Percentiles rank a stretch among this genome's conserved stretches.
phyloP scores from a whole-genome alignment of 2,113 vertebrate genomes.

The Micronycteris hirsuta region DNA sequence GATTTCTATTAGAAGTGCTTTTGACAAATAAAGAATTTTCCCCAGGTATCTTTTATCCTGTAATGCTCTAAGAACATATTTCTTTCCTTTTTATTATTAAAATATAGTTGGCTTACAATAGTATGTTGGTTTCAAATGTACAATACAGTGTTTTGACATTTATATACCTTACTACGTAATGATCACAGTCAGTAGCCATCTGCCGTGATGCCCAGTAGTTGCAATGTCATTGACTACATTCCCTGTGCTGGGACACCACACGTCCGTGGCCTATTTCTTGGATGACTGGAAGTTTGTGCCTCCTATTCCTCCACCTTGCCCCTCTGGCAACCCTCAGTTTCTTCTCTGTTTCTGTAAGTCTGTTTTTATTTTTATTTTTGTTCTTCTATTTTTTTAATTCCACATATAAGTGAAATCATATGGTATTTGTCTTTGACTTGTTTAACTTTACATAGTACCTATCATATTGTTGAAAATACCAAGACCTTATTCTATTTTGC shows the following conservation, averaged over 20 bases:
- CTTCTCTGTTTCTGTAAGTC: not conserved
- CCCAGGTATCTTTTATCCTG: not conserved
- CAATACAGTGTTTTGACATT: not conserved
- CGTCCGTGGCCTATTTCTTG: not conserved
- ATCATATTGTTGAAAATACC: not conserved
- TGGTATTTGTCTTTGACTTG: not conserved
- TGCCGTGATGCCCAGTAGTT: not conserved
- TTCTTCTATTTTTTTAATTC: not conserved
- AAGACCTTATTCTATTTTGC: not conserved
- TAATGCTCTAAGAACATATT: not conserved
- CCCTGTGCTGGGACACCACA: not conserved
- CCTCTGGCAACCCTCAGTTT: not conserved
- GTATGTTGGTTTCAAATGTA: not conserved
- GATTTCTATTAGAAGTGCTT: not conserved
- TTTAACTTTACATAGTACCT: not conserved
- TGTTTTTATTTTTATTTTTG: not conserved
- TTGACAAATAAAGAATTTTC: not conserved
- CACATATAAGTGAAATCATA: not conserved
- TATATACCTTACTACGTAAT: not conserved
- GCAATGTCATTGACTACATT: not conserved
- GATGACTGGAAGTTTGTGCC: not conserved
- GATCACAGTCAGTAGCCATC: not conserved
- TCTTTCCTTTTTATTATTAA: not conserved
- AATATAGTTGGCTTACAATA: not conserved
- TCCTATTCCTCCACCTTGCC: not conserved